Percentiles rank a stretch among this genome's conserved stretches.
These are phyloP conservation scores for Zapus hudsonius DNA, from an alignment of 2,113 vertebrate species.

Conservation along the genomic window DNA sequence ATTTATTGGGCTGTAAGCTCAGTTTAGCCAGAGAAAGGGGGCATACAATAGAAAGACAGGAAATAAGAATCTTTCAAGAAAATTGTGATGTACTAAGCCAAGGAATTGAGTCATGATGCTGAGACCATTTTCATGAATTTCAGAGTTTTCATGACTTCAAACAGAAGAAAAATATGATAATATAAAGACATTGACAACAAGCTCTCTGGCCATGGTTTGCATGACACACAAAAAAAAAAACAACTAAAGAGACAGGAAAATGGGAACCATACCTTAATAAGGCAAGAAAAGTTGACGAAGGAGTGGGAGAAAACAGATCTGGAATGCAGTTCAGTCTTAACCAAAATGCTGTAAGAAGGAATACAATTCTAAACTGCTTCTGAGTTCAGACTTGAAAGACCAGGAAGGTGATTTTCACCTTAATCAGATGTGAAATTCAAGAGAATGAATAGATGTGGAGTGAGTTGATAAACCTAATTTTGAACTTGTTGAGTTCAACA, in stretches of 20 bases:
- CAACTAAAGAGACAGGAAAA: neutral
- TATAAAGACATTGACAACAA: constrained; percentile 14
- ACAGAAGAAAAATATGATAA: constrained; percentile 23
- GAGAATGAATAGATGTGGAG: neutral
- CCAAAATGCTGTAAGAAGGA: neutral
- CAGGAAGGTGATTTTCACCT: neutral
- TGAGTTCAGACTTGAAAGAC: neutral
- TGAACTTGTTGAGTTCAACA: neutral
- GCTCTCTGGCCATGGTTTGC: neutral
- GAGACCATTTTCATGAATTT: neutral
- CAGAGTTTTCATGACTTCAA: neutral
- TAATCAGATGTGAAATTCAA: neutral
- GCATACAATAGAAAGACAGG: neutral
- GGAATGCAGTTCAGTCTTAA: neutral
- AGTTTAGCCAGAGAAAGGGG: neutral
- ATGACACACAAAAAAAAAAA: neutral
- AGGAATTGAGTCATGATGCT: neutral
- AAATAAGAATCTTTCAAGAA: neutral
- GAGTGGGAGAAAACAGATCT: neutral
- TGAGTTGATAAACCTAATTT: neutral
- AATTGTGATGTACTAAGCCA: neutral
- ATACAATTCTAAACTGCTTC: neutral
- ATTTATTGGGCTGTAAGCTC: neutral
- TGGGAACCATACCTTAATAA: neutral
- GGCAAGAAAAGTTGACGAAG: constrained; percentile 11